Percentiles rank a stretch among this genome's conserved stretches.
These are phyloP conservation scores for Sciurus niger DNA, from an alignment of 2,113 vertebrate genomes.

Conservation along the genomic window DNA sequence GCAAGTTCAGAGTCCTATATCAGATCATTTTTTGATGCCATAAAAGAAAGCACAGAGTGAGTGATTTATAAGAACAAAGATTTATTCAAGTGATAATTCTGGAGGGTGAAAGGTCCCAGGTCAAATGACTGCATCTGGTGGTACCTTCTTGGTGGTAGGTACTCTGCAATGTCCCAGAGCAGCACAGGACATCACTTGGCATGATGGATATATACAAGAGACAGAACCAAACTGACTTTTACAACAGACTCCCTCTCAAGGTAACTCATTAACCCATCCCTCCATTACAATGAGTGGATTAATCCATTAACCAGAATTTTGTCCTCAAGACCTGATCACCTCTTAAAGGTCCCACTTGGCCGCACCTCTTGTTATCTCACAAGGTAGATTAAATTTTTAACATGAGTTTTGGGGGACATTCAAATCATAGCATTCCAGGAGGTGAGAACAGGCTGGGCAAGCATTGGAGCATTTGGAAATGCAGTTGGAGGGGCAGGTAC, in stretches of 20 bases:
- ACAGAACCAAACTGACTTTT: neutral
- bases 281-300: neutral
- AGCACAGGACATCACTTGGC: no score
- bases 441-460: neutral
- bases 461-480: neutral
- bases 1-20: neutral
- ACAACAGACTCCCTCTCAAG: no score
- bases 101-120: neutral
- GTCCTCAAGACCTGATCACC: neutral
- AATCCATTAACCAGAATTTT: no score
- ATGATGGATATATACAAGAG: neutral
- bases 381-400: neutral
- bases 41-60: neutral
- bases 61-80: neutral
- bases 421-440: neutral
- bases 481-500: neutral
- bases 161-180: neutral
- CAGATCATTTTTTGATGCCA: neutral
- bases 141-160: neutral
- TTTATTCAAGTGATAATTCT: neutral
- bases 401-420: neutral
- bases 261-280: neutral
- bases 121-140: neutral
- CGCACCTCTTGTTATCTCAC: neutral
- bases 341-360: neutral